These are phyloP conservation scores for Cygnus atratus DNA, from an alignment of 2,113 vertebrate species.

Conservation along the genomic window DNA sequence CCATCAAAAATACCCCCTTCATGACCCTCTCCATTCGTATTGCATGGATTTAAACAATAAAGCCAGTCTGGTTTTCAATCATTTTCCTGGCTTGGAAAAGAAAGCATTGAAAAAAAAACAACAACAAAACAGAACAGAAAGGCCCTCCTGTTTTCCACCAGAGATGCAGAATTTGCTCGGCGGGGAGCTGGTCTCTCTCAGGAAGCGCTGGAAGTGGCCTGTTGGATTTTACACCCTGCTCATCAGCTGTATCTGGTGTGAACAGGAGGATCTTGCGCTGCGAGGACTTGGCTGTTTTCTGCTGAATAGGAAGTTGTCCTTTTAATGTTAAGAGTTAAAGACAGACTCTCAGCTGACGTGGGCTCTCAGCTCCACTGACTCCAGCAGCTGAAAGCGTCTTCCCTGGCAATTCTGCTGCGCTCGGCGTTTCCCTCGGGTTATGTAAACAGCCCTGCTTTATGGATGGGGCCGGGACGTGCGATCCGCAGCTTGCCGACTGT, in stretches of 20 bases:
- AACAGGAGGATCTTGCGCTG: neutral
- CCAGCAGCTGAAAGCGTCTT: neutral
- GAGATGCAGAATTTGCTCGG: neutral
- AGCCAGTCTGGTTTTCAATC: neutral
- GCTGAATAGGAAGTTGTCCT: neutral
- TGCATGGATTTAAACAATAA: neutral
- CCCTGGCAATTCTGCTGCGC: neutral
- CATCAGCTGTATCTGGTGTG: neutral
- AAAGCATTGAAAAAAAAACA: neutral
- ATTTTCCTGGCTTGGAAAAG: neutral
- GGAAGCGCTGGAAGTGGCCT: neutral
- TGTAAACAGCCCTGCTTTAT: slow-evolving; percentile 17
- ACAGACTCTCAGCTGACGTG: neutral
- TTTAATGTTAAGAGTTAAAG: neutral
- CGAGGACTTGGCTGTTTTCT: neutral
- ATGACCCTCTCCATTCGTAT: neutral
- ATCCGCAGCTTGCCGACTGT: neutral
- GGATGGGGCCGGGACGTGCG: neutral
- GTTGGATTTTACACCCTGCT: neutral
- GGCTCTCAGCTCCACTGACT: neutral
- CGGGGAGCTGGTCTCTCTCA: neutral
- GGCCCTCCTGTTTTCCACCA: neutral
- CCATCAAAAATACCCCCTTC: neutral
- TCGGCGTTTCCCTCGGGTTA: neutral
- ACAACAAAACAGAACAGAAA: neutral